Base-by-base conservation (phyloP, 2,113 vertebrate genomes). In the Crotalus helleri region DNA sequence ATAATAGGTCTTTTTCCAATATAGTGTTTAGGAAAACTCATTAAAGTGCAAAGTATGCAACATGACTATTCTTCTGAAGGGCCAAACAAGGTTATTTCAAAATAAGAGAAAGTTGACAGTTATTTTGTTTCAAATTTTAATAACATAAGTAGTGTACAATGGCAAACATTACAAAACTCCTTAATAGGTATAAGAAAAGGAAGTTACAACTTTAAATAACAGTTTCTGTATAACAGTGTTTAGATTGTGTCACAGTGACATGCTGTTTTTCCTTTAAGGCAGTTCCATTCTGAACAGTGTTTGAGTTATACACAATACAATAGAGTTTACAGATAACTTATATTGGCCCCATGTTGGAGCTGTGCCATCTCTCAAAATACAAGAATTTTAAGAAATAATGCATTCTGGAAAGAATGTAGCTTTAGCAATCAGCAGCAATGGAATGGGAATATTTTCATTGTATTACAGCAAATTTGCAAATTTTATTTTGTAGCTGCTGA, bases 41-140 rank as follows among this genome's bases (percentile, higher is more conserved):
- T 44, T 39, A 81, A 81, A 39, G 6, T 81, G 33, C 7, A 23
- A 26, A 44, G 64, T 44, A 89, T 26, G 88, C 87, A 90, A 94
- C 39, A 94, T 96, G 91, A 93, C 10, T 93, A 21, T n/a, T 54
- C 8, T 49, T 2, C 91, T 92, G 91, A 93, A 95, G 23, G 92
- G 90, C 92, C 89, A 87, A 44, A n/a, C 94, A 95, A 94, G 94
- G 91, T 81, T 91, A 12, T 24, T 89, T 94, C 89, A 92, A 96
- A 95, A 95, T 90, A 55, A 87, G 92, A 69, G 93, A 91, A 95
- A 33, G 51, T 55, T 44, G 94, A 94, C 93, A 94, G 94, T 94
- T 94, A 97, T 95, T 97, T 97, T 96, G 97, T 97, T 97, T 97
- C 96, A 96, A 96, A 97, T 97, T 98, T 97, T 98, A 98, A 97